phyloP scores from a whole-genome alignment of 2,113 vertebrate genomes.

The Australoheros scitulus region DNA sequence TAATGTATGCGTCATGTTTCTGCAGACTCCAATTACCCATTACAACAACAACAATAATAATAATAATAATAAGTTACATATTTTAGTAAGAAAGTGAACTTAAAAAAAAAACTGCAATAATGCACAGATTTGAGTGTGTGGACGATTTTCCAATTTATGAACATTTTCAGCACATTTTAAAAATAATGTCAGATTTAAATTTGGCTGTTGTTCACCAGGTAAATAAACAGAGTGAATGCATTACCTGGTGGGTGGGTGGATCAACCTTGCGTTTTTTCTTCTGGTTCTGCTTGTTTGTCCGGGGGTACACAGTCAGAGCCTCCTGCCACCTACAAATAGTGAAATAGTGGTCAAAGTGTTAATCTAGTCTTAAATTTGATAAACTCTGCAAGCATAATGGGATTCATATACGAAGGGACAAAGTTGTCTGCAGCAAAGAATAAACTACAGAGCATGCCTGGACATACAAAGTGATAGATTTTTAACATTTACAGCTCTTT shows the following conservation, averaged over 20 bases:
- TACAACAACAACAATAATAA: no score
- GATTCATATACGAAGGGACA: background rate
- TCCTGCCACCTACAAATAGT: slow-evolving; percentile 88
- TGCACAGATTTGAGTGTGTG: no score
- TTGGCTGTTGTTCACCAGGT: background rate
- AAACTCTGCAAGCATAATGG: background rate
- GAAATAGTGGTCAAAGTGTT: background rate
- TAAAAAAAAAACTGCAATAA: no score
- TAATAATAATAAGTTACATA: no score
- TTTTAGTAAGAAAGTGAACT: no score
- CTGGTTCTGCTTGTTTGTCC: slow-evolving; percentile 97
- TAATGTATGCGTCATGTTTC: no score
- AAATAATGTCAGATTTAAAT: background rate
- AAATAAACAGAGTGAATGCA: background rate
- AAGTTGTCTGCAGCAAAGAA: background rate
- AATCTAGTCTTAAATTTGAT: background rate
- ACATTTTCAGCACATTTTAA: no score
- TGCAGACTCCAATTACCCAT: no score
- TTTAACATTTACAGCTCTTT: background rate
- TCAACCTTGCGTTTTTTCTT: slow-evolving; percentile 99
- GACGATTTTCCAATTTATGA: no score
- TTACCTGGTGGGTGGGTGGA: slow-evolving; percentile 93
- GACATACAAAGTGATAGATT: background rate
- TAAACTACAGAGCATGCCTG: background rate
- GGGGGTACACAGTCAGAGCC: slow-evolving; percentile 91